Evolutionary conservation across 1,140 invertebrate genomes (phyloP).

Genomic region (Rhyacophila brunnea): DNA sequence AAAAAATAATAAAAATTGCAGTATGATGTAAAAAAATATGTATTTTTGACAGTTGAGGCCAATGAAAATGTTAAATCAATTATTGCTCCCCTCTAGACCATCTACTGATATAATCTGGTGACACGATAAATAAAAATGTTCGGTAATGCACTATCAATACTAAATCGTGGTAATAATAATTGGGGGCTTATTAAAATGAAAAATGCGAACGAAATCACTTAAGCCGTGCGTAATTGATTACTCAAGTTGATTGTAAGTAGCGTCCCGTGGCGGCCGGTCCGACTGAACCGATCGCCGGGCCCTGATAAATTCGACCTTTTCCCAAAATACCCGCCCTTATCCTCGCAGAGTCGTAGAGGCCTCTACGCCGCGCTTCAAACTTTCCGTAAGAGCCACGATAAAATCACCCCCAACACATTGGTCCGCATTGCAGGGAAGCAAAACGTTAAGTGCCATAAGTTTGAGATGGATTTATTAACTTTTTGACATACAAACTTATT

Average conservation of each 20-base stretch:
- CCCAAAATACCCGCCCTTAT: conserved; percentile 11
- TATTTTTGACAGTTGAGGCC: no score
- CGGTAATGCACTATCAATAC: background rate
- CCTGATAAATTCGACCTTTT: conserved; percentile 18
- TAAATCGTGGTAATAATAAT: no score
- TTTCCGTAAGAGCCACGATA: background rate
- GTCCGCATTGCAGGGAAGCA: background rate
- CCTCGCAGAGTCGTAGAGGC: background rate
- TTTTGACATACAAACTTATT: background rate
- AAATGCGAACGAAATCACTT: conserved; percentile 18
- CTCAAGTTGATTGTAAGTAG: conserved; percentile 26
- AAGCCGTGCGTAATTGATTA: conserved; percentile 26
- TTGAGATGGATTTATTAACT: background rate
- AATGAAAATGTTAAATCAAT: no score
- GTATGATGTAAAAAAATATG: no score
- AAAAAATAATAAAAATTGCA: no score
- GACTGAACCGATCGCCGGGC: conserved; percentile 14
- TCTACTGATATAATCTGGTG: no score
- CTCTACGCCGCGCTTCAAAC: conserved; percentile 1
- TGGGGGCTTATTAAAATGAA: conserved; percentile 1
- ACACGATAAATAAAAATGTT: no score
- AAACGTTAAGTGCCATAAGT: conserved; percentile 10
- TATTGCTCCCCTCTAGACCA: no score
- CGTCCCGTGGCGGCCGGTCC: conserved; percentile 5
- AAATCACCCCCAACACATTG: conserved; percentile 2